Evolutionary conservation across 2,113 vertebrate species (phyloP), one percentile per base, ranked within the genome.

Genomic region (Cyphomyrus plagiostoma): DNA sequence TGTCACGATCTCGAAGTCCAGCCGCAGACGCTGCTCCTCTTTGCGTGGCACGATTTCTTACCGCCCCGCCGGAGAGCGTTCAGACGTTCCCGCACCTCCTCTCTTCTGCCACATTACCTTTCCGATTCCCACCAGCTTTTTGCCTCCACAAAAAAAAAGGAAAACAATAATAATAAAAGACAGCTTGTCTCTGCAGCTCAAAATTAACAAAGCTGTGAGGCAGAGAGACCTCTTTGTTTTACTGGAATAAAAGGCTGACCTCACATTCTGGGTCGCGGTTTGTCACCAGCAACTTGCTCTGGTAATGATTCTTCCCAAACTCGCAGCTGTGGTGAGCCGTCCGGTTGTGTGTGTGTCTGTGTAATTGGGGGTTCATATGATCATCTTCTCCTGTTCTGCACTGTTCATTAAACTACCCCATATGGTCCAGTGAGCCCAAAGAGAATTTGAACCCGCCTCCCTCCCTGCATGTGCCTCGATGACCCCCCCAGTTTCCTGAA

Each of bases 201-300:
- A n/a, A 83, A 89, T 83, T n/a, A 89, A 89, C 39, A 89, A 77
- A 30, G 49, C 49, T 53, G 70, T 17, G 17, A 83, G 48, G 70
- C 35, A 82, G 48, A 26, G 17, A 53, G 88, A 50, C 74, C 70
- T 66, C 30, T 82, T 89, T 89, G 88, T 89, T 53, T 83, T 39
- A 80, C 42, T 15, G 8, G 6, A 39, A 66, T 48, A 17, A 48
- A 88, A 26, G 62, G 56, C 87, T 88, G 87, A 88, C 62, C 56
- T 74, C 23, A 4, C 9, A 48, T 88, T 88, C 87, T 74, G n/a
- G 87, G 58, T 88, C 87, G 19, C 45, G n/a, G 21, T 89, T 82
- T 56, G 88, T 30, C 50, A 89, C 52, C 52, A 45, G 88, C 70
- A 89, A 52, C 48, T 45, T 70, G 88, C 26, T 50, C 42, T 26